Evolutionary conservation across 2,888 invertebrate genomes (phyloP), one percentile per base, ranked within the genome.

Genomic region (Hirtodrosophila alboralis): DNA sequence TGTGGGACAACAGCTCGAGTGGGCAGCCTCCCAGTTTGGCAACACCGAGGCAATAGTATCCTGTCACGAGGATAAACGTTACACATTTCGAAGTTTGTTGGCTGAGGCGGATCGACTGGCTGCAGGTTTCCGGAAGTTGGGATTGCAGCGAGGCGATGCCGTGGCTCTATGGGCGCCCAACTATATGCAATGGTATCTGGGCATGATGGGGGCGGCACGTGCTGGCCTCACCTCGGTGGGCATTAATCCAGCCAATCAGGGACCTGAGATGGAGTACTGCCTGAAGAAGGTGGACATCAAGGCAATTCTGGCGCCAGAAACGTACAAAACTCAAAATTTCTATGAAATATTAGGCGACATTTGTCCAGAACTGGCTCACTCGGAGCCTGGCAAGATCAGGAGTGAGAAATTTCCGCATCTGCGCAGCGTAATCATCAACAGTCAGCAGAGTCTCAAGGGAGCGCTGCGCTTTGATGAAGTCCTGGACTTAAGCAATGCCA

Each of bases 121-220:
- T 0, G 94, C 94, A 1, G 95, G 95, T 1, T 91, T 97, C 0
- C 75, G 92, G n/a, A 92, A 92, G 30, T 78, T 95, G 16, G 96
- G 96, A 0, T 81, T 96, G 12, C 87, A 92, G 49, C 92, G 90
- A 21, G 96, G 96, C 0, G 96, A 97, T 84, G 90, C 94, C 6
- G 86, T 97, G 2, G 96, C 95, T 0, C 91, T 97, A 14, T 96
- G 95, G 95, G 93, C 94, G 0, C 95, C 96, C 0, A 97, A 96
- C 90, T 91, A 92, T 27, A 88, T 93, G 36, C 94, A 96, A 85
- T 97, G 97, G 97, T 92, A 94, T 59, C 76, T 96, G 0, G 91
- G 93, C 0, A 93, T 94, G 87, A 90, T 95, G 86, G 96, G 95
- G 0, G 93, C 94, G 1, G 93, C 94, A 0, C 92, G 95, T 65